Conservation (phyloP, 2,797 vertebrate genomes). For the Rhincodon typus region DNA sequence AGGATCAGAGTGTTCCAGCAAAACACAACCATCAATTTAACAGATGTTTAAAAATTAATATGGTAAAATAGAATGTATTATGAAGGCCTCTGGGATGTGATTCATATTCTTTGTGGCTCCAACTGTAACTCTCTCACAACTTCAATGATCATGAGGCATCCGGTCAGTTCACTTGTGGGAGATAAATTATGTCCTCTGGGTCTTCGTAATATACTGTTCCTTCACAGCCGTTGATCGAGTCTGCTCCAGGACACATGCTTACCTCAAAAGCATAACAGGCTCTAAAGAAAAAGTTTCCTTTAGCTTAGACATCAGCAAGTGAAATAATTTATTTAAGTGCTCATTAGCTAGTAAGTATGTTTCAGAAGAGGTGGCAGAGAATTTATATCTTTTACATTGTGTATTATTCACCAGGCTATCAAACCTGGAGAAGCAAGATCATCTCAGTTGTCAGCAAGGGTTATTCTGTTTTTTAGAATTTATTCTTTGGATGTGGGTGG, state of each 20-base stretch:
- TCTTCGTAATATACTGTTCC: conserved; percentile 18
- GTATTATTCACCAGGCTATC: not conserved
- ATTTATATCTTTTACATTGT: not conserved
- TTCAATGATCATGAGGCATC: conserved; percentile 21
- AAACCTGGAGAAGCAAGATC: no score
- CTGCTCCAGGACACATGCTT: not conserved
- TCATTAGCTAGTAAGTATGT: not conserved
- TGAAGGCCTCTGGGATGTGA: conserved; percentile 20
- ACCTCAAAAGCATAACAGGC: not conserved
- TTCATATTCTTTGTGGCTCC: conserved; percentile 5
- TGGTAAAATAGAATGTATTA: conserved; percentile 22
- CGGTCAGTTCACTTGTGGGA: conserved; percentile 31
- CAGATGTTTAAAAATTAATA: conserved; percentile 31
- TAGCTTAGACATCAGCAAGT: not conserved
- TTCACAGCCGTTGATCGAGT: conserved; percentile 15
- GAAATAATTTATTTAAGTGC: not conserved
- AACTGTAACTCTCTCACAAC: conserved; percentile 8
- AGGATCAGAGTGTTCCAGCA: not conserved
- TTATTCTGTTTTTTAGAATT: not conserved
- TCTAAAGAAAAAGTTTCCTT: not conserved
- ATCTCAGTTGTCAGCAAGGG: not conserved
- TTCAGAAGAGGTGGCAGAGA: not conserved
- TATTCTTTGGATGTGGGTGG: not conserved
- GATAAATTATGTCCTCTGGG: conserved; percentile 26
- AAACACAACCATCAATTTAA: not conserved